A percentile compares a stretch with the other conserved stretches of the same genome.
phyloP scores from a whole-genome alignment of 2,113 vertebrate species.

The Pteropus alecto region DNA sequence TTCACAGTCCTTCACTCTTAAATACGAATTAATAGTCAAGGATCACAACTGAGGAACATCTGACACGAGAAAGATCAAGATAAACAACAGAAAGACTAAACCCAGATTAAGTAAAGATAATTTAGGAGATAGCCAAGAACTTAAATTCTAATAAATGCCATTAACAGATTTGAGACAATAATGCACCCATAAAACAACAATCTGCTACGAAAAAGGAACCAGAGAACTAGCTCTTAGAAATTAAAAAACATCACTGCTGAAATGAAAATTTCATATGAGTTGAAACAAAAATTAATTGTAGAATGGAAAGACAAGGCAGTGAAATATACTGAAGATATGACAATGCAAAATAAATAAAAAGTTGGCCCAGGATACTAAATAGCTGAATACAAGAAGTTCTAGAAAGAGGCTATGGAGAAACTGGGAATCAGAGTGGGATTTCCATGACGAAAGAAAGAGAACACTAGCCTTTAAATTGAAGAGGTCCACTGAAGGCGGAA shows the following conservation, averaged over 20 bases:
- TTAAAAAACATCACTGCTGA: neutral
- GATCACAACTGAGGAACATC: neutral
- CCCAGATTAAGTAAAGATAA: neutral
- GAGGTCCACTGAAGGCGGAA: neutral
- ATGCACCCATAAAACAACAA: neutral
- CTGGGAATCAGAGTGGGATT: neutral
- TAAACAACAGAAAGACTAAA: constrained; percentile 13
- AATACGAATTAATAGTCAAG: neutral
- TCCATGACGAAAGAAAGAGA: neutral
- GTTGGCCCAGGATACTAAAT: neutral
- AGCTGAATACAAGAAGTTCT: neutral
- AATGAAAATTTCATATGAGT: neutral
- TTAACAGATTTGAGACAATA: neutral
- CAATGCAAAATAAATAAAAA: neutral
- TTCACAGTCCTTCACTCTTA: neutral
- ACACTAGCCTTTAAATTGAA: neutral
- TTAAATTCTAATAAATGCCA: constrained; percentile 2
- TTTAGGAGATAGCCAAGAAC: neutral
- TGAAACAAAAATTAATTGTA: neutral
- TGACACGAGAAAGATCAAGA: neutral
- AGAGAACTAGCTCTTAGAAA: neutral
- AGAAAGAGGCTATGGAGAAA: neutral
- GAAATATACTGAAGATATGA: neutral
- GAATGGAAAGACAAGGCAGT: neutral
- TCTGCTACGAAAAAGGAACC: neutral